Base-by-base conservation (phyloP, 1,140 invertebrate species). In the Caenorhabditis tropicalis region DNA sequence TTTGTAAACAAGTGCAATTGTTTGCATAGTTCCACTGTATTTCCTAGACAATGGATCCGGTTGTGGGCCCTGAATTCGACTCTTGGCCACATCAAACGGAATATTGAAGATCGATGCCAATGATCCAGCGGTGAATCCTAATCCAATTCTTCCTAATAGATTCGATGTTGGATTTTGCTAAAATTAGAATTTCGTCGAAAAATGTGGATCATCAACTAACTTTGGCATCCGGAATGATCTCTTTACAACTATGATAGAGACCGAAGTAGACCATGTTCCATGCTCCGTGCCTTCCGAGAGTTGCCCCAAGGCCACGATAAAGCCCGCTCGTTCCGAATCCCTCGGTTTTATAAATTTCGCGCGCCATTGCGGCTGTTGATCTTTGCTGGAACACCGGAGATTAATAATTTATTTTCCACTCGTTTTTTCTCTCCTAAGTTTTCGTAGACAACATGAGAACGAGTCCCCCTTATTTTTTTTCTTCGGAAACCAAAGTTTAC, bases 261-360 rank as follows among this genome's bases (percentile, higher is more conserved):
- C 96, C 95, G 90, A 98, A 97, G 91, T 97, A 97, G 70, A 96
- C 93, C 93, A 95, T 95, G 92, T 98, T 98, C 90, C 96, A 97
- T 3, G 95, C 92, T 0, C 94, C 95, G 92, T 97, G 96, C 89
- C 96, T 93, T 10, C 94, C 94, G 88, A 96, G 93, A 3, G 96
- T 97, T 0, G 96, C 94, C 0, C 95, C 95, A 0, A 97, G 90
- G 21, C 83, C 83, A 92, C 95, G 96, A 90, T 95, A 95, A 0
- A 97, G 91, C 1, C 96, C 96, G 86, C 93, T 92, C 0, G 94
- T 92, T 0, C 96, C 95, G 58, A 96, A 92, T 0, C 96, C 94
- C 88, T 95, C 92, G 81, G 93, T 93, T 84, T 92, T 91, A 0
- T 96, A 92, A 79, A 97, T 97, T 87, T 95, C 93, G 87, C 93